Evolutionary conservation across 2,113 vertebrate species (phyloP), one percentile per base, ranked within the genome.

Genomic region (Penelope pileata): DNA sequence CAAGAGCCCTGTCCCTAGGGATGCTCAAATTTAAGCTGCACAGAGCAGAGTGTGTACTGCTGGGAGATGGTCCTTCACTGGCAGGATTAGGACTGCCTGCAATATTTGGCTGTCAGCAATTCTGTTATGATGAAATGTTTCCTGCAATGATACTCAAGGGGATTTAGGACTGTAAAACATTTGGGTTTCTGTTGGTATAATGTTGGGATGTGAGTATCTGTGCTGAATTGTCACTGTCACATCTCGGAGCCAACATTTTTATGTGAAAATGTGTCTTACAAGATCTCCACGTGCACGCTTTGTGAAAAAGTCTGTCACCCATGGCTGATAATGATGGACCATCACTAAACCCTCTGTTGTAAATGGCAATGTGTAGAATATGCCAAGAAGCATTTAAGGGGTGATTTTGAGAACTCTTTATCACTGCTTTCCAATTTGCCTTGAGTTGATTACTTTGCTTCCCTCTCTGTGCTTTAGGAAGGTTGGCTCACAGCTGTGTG

Each of bases 121-220:
- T 47, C 32, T 78, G 16, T 62, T 86, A 64, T 16, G 54, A 82
- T 84, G 59, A 94, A 91, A 74, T 81, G 11, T 83, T 96, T 93
- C 75, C 84, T 87, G 53, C 54, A 90, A 58, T 63, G 38, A 47
- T 77, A 16, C 27, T 6, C 16, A 10, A 51, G 36, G 66, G 66
- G 8, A 11, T 16, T 63, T 83, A 83, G 34, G 32, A 48, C 68
- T n/a, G 29, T 80, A 77, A 80, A 90, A 26, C 12, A 7, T 27
- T 48, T 64, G 24, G 14, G 5, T 0, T 45, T 93, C 84, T 85
- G 45, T 43, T 87, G 56, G 9, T 92, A 6, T 76, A 76, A 48
- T 77, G 53, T 93, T 66, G 48, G 36, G 58, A 42, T 82, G 58
- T 73, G 93, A 94, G 80, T 83, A 69, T 32, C 19, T 53, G 16